These are phyloP conservation scores for Actenoides hombroni DNA, from an alignment of 2,113 vertebrate genomes.

Conservation along the genomic window DNA sequence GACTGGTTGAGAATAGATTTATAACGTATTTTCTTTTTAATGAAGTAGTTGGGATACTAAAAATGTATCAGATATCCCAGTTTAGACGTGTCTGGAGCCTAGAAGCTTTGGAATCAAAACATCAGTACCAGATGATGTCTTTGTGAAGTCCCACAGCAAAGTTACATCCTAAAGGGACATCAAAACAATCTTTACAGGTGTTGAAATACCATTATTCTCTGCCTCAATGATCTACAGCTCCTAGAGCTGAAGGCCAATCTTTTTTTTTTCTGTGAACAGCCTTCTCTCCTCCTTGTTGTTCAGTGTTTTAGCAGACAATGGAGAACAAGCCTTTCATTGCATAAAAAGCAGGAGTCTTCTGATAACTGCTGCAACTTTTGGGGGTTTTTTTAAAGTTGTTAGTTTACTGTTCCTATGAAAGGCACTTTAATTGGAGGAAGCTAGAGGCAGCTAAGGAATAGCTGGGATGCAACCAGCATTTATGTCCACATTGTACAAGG, in stretches of 20 bases:
- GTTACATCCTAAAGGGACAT: background rate
- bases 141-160: background rate
- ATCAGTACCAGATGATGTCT: background rate
- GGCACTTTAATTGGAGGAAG: background rate
- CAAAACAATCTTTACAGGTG: background rate
- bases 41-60: background rate
- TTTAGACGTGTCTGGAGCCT: background rate
- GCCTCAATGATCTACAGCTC: background rate
- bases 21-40: background rate
- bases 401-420: background rate
- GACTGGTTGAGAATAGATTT: background rate
- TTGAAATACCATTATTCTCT: background rate
- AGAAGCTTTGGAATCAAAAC: background rate
- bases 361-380: background rate
- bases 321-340: conserved; percentile 8
- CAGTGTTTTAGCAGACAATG: conserved; percentile 11
- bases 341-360: background rate
- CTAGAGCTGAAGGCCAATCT: background rate
- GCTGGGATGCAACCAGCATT: background rate
- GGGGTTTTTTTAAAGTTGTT: background rate
- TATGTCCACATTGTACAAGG: background rate
- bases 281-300: background rate
- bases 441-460: background rate
- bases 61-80: background rate
- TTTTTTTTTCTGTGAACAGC: background rate